Conservation (phyloP, 2,888 invertebrate species). For the Stegana nigrithorax region DNA sequence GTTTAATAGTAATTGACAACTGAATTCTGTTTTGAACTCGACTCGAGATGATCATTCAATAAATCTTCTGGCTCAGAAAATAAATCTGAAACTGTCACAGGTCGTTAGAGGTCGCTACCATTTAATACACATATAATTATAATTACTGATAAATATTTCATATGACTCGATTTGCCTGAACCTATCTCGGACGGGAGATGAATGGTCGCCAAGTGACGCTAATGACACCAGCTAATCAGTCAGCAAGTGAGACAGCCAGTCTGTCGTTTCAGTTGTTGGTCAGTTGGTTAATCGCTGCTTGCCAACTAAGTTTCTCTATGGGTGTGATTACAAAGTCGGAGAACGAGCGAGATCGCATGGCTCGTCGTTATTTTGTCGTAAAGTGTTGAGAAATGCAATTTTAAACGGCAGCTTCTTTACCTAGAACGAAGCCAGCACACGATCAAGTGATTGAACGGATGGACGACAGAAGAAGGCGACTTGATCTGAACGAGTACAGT, state of each 20-base stretch:
- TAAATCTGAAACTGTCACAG: slow-evolving; percentile 39
- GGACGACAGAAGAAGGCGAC: slow-evolving; percentile 26
- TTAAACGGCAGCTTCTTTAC: slow-evolving; percentile 44
- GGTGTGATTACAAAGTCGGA: too few relatives aligned
- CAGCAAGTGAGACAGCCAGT: slow-evolving; percentile 23
- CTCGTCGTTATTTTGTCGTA: slow-evolving; percentile 50
- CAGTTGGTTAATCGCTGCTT: neutral
- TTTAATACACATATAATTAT: slow-evolving; percentile 63
- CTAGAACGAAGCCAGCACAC: too few relatives aligned
- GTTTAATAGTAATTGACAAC: slow-evolving; percentile 35
- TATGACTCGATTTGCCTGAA: slow-evolving; percentile 43
- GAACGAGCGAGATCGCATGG: slow-evolving; percentile 56
- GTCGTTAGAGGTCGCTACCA: slow-evolving; percentile 61
- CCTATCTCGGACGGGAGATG: slow-evolving; percentile 9
- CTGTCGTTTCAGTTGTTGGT: neutral
- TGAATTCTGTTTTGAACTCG: neutral
- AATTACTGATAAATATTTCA: slow-evolving; percentile 65
- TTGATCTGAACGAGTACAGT: slow-evolving; percentile 36
- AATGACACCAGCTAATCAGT: slow-evolving; percentile 48
- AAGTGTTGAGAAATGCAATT: slow-evolving; percentile 57
- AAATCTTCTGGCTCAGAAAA: slow-evolving; percentile 11
- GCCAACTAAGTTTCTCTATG: neutral
- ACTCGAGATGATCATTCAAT: neutral
- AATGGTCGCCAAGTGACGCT: slow-evolving; percentile 51
- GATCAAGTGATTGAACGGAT: slow-evolving; percentile 20